Conservation (phyloP, 2,113 vertebrate genomes). For the Rhinichthys klamathensis region DNA sequence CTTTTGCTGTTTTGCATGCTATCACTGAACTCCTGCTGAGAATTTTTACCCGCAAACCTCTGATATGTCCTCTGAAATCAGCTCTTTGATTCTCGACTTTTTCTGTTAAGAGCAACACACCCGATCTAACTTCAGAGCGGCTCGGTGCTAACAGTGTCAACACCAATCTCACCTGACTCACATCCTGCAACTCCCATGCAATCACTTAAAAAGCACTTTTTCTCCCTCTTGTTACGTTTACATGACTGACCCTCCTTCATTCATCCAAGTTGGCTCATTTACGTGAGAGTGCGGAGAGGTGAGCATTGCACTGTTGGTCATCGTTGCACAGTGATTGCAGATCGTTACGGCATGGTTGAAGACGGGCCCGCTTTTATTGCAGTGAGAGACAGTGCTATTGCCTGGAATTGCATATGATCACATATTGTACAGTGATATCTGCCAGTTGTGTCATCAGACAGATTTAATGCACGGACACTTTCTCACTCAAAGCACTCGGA, state of each 20-base stretch:
- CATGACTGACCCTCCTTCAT: conserved; percentile 52
- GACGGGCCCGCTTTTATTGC: conserved; percentile 49
- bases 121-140: conserved; percentile 33
- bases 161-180: conserved; percentile 43
- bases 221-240: conserved; percentile 28
- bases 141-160: conserved; percentile 27
- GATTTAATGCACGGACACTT: conserved; percentile 26
- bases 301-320: conserved; percentile 56
- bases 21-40: not conserved
- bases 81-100: not conserved
- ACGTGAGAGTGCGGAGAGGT: conserved; percentile 35
- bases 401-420: conserved; percentile 59
- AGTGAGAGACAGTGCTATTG: conserved; percentile 55
- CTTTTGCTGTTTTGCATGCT: not conserved
- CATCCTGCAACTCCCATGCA: conserved; percentile 58
- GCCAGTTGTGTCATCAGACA: conserved; percentile 56
- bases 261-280: conserved; percentile 32
- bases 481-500: conserved; percentile 34
- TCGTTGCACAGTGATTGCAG: conserved; percentile 58
- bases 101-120: not conserved
- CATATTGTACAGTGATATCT: conserved; percentile 53
- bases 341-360: conserved; percentile 56
- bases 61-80: conserved; percentile 20
- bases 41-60: not conserved
- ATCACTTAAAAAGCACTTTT: conserved; percentile 41